Evolutionary conservation across 2,888 invertebrate genomes (phyloP), one percentile per base, ranked within the genome.

Genomic region (Globia sparganii): DNA sequence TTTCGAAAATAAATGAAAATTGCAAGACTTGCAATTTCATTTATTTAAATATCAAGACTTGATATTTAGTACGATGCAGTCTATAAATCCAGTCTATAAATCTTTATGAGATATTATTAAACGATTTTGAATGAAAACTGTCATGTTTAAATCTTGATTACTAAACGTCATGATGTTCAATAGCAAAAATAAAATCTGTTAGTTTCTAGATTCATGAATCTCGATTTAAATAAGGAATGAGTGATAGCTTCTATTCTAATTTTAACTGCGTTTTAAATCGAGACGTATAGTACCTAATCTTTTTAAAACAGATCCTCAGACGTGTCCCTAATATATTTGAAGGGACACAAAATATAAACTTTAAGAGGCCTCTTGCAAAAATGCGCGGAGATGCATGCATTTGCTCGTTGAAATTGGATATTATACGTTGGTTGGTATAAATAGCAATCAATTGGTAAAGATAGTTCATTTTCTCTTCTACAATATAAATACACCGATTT

Each of bases 21-120:
- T 11, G 5, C n/a, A 15, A n/a, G 15, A 68, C 6, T 49, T 18
- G 15, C 13, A 43, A 46, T 21, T 46, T 46, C 18, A 46, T 21
- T 18, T 46, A 46, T 46, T 46, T 21, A 46, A 53, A n/a, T 53
- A 56, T 56, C n/a, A 11, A n/a, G 53, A n/a, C 53, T n/a, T 56
- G n/a, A n/a, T 21, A 37, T 75, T 15, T n/a, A 40, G 40, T 53
- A 11, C 8, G 31, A 46, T 28, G 1, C 49, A 31, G 0, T n/a
- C n/a, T n/a, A n/a, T n/a, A n/a, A n/a, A n/a, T n/a, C n/a, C n/a
- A n/a, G 1, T 28, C 37, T n/a, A 64, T 81, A 40, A 74, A 81
- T 81, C 81, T 56, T 77, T 73, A 56, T n/a, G 53, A 56, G 25
- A 56, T 58, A 56, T 58, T 37, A 46, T 65, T 43, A 46, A 25